These are phyloP conservation scores for Drosophila putrida DNA, from an alignment of 2,888 invertebrate species.

Conservation along the genomic window DNA sequence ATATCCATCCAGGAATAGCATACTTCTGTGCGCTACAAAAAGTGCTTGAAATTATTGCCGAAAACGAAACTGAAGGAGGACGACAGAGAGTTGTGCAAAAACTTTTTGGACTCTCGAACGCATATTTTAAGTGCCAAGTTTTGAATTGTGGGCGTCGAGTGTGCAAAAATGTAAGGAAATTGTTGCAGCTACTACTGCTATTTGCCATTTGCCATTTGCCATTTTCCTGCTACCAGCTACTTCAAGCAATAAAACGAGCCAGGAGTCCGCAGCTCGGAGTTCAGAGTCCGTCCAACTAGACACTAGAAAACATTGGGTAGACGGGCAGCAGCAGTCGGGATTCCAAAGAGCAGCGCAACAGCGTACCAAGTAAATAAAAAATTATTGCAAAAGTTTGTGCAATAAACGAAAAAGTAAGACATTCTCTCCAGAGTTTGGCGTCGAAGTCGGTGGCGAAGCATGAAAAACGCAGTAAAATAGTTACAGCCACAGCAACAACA, in stretches of 20 bases:
- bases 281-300: conserved; percentile 12
- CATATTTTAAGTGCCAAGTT: conserved; percentile 78
- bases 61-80: conserved; percentile 2
- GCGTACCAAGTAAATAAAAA: conserved; percentile 72
- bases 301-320: conserved; percentile 14
- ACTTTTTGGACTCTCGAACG: conserved; percentile 54
- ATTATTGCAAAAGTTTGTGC: conserved; percentile 78
- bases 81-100: conserved; percentile 13
- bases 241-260: conserved; percentile 64
- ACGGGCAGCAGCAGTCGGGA: conserved; percentile 17
- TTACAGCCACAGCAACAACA: conserved; percentile 46
- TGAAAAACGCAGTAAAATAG: conserved; percentile 75
- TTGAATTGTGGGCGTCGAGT: conserved; percentile 63
- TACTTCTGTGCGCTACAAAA: conserved; percentile 56
- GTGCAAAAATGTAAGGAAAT: conserved; percentile 67
- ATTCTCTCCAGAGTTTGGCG: conserved; percentile 56
- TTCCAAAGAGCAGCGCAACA: conserved; percentile 39
- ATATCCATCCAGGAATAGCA: conserved; percentile 32
- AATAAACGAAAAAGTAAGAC: conserved; percentile 78
- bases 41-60: conserved; percentile 53
- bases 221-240: conserved; percentile 53
- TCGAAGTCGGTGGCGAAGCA: conserved; percentile 61
- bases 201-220: conserved; percentile 50
- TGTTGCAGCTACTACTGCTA: conserved; percentile 66
- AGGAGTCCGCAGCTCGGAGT: conserved; percentile 14